Evolutionary conservation across 37 sponge, comb jelly and placozoan species (phyloP), one percentile per base, ranked within the genome.

Genomic region (Petrosia ficiformis): DNA sequence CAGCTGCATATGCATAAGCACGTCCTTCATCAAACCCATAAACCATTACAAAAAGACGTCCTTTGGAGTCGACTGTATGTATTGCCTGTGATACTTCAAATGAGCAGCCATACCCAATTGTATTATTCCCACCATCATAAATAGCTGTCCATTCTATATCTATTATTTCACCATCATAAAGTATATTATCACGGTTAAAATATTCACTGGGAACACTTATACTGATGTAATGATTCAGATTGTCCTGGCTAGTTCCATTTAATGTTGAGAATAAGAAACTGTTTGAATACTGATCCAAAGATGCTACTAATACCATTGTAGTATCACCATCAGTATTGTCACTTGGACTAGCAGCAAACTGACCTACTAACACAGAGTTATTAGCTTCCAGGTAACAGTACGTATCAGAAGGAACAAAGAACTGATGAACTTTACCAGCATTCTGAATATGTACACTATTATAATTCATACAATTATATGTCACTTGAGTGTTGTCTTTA

Each of bases 11-110:
- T 11, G 28, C 63, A 22, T 61, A 61, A 26, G 63, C 63, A 5
- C 63, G 14, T 26, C 28, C 28, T 6, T 5, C 63, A n/a, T 5
- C 28, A n/a, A 61, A 61, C 6, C 63, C 63, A 61, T 61, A 61
- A 5, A 61, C 63, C 63, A 61, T 61, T n/a, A 22, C 63, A 61
- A 61, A 61, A 6, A 61, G 28, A n/a, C 63, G 14, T n/a, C 63
- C 63, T 5, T 61, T n/a, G 11, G 63, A 5, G n/a, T n/a, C 63
- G n/a, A 29, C 6, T 5, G 11, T 24, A 11, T 29, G 22, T n/a
- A 61, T n/a, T 6, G 6, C 63, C n/a, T 24, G 5, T n/a, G 26
- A 26, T 6, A 61, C 6, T 61, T 61, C 26, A 61, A 61, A 61
- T 5, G 5, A 5, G 63, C 26, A 61, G 22, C 63, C 26, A 11